Base-by-base conservation (phyloP, 2,797 vertebrate species). In the Sorex maritimensis region DNA sequence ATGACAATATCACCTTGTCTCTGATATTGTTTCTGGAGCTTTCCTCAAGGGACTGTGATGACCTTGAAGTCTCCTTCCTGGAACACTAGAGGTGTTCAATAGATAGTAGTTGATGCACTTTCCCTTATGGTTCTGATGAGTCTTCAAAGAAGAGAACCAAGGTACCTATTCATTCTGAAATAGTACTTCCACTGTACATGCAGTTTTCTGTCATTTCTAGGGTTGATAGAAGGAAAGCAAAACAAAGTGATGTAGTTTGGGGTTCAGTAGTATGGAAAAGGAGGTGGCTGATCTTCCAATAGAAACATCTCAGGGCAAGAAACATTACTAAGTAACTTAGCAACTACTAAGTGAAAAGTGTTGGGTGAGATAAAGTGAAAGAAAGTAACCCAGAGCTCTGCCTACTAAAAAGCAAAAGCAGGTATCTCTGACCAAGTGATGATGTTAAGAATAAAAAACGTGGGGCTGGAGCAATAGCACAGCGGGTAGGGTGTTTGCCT, bases 141-240 rank as follows among this genome's bases (percentile, higher is more conserved):
- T 74, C 63, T 91, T 38, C 41, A 80, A 63, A 63, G 81, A 92
- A 86, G 68, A 91, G 34, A 91, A 52, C 28, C 52, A 74, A 81
- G 10, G 19, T 30, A 41, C 75, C 13, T 82, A 86, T 84, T 88
- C 46, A 61, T 86, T 24, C 86, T 58, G 81, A 94, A 86, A 80
- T 89, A n/a, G 30, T 85, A 72, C 79, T 91, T 90, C 11, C 17
- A 55, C 28, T 81, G 23, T 17, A 63, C 21, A 71, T 23, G 68
- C 10, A 82, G 11, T 74, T 38, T 94, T 87, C 49, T 91, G 46
- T 7, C 58, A 71, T 91, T 81, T 86, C 49, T 89, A 52, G 49
- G 38, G 17, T 61, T 86, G 26, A 38, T 61, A 4, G 23, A 67
- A 90, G 68, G 52, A 88, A 88, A 81, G 26, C 49, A 85, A 87